phyloP scores from a whole-genome alignment of 2,797 vertebrate species.

The Aphelocoma californica region DNA sequence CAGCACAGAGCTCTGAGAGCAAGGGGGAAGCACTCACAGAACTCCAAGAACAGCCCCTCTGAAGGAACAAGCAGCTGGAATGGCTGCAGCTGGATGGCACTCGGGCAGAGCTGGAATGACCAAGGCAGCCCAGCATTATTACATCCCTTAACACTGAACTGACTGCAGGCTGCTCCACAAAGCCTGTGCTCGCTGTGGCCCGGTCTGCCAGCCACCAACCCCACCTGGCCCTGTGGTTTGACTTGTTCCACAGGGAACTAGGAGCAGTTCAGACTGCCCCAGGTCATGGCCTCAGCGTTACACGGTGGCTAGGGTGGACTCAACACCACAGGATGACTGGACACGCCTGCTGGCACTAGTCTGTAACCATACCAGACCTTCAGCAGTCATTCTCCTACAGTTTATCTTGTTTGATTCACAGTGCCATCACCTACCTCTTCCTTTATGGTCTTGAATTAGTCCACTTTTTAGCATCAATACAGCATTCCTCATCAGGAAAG shows the following conservation, averaged over 20 bases:
- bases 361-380: neutral
- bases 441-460: neutral
- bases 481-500: neutral
- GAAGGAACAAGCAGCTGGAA: neutral
- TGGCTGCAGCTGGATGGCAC: neutral
- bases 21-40: neutral
- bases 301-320: rapidly evolving
- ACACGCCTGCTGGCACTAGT: neutral
- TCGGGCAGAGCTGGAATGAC: too few relatives aligned
- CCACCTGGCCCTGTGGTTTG: neutral
- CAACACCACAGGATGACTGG: neutral
- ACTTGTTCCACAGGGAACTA: neutral
- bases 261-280: neutral
- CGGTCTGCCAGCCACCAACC: too few relatives aligned
- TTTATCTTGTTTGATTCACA: neutral
- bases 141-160: neutral
- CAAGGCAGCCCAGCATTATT: neutral
- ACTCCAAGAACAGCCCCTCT: neutral
- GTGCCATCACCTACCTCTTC: neutral
- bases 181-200: too few relatives aligned
- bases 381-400: neutral
- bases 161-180: neutral
- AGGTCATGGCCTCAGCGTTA: neutral
- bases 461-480: neutral
- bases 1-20: neutral